These are phyloP conservation scores for Otolemur crassicaudatus DNA, from an alignment of 2,797 vertebrate species.

Conservation along the genomic window DNA sequence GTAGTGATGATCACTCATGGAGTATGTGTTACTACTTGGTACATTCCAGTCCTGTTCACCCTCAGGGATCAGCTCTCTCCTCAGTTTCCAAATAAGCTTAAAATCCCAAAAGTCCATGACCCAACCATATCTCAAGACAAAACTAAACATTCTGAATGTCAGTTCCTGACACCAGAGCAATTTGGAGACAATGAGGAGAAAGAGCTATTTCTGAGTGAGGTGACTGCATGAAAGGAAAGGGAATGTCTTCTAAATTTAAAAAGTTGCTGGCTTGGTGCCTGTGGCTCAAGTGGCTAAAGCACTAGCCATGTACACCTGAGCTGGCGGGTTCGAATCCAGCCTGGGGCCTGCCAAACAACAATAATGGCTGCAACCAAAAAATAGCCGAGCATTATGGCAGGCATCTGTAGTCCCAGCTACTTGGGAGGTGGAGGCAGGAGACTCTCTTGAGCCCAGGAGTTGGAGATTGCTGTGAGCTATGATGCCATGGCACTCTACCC, in stretches of 20 bases:
- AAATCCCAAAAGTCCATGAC: not conserved
- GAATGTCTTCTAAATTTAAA: not conserved
- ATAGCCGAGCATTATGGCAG: too few relatives aligned
- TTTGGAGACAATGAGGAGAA: not conserved
- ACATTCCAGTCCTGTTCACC: not conserved
- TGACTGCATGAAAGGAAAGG: not conserved
- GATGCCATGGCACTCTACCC: too few relatives aligned
- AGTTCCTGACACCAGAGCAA: not conserved
- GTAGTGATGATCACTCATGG: rapidly evolving
- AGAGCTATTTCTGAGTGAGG: not conserved
- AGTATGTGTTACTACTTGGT: not conserved
- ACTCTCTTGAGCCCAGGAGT: too few relatives aligned
- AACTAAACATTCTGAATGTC: not conserved
- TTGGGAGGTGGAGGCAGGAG: too few relatives aligned
- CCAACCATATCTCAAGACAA: not conserved
- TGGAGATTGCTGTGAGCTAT: too few relatives aligned
- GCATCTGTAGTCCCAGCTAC: too few relatives aligned
- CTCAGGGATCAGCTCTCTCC: not conserved
- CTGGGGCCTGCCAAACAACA: too few relatives aligned
- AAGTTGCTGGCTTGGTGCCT: not conserved
- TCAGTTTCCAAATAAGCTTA: not conserved
- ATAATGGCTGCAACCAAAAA: too few relatives aligned
- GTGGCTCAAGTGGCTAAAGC: too few relatives aligned
- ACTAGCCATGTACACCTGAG: too few relatives aligned
- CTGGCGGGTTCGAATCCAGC: too few relatives aligned